Evolutionary conservation across 2,888 invertebrate species (phyloP), one percentile per base, ranked within the genome.

Genomic region (Pollenia griseotomentosa): DNA sequence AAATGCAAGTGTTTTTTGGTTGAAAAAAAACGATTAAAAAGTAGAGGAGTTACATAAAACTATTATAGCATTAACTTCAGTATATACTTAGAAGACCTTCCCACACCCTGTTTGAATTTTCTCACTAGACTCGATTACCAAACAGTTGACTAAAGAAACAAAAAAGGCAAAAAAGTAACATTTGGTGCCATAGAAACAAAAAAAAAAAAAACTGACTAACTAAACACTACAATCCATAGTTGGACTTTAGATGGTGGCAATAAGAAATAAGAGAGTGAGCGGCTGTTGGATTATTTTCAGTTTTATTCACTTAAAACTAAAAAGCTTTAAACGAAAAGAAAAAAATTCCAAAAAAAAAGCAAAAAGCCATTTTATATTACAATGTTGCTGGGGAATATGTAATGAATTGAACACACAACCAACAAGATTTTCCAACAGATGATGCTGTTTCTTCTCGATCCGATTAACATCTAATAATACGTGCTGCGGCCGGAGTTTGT

Each of bases 381-480:
- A 63, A 55, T 42, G 42, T 57, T 59, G 48, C 48, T 81, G 71
- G 10, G 42, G 61, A 12, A 68, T n/a, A 51, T 16, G 40, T 33
- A 33, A 33, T 33, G 33, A 33, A 46, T 48, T 46, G 44, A 65
- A 65, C 12, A 10, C 48, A 71, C 65, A 73, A 40, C 0, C 12
- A 53, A 33, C 33, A 33, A 6, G 83, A 68, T 68, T 78, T 71
- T 2, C n/a, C 55, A 79, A 57, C 80, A 83, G 75, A 83, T 86
- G 86, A 83, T 80, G 79, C 83, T 65, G 68, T 44, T 83, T 57
- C 83, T 65, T 75, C 33, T 70, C 53, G 42, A 83, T 42, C 68
- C 83, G 79, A 71, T 86, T 83, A 79, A 83, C 79, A 86, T 86
- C 75, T 80, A 77, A 83, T 86, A 86, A 65, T 75, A 83, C 68